Evolutionary conservation across 2,113 vertebrate species (phyloP).

Genomic region (Mystacornis crossleyi): DNA sequence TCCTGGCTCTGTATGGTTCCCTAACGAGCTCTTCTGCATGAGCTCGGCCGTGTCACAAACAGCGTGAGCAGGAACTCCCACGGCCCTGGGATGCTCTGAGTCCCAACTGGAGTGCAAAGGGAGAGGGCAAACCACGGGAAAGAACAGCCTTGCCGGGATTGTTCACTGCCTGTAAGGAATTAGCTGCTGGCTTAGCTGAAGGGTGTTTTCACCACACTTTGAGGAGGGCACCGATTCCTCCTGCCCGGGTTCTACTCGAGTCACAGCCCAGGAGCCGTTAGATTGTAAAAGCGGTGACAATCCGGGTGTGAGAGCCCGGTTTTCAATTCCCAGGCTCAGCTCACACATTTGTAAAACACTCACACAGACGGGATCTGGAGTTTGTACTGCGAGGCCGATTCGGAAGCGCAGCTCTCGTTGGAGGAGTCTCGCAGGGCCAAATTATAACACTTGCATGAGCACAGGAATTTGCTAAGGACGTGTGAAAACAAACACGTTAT

Average conservation of each 20-base stretch:
- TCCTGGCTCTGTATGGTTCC: background rate
- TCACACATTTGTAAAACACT: background rate
- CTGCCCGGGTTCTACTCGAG: background rate
- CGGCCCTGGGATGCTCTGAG: background rate
- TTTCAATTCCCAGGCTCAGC: background rate
- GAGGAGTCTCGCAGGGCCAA: background rate
- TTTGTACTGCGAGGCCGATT: background rate
- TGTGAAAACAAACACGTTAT: conserved; percentile 1
- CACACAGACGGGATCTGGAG: background rate
- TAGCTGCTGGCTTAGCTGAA: background rate
- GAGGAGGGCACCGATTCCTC: background rate
- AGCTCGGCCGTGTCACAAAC: background rate
- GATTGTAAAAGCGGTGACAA: background rate
- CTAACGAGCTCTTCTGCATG: fast-evolving
- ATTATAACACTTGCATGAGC: background rate
- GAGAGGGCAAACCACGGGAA: background rate
- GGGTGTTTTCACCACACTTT: background rate
- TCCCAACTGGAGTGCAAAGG: background rate
- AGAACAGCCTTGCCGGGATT: background rate
- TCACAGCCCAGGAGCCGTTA: background rate
- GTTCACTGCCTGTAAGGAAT: background rate
- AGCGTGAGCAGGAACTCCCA: fast-evolving
- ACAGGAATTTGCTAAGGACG: background rate
- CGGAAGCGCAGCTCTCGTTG: background rate
- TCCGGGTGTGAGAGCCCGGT: background rate